Conservation (phyloP, 2,113 vertebrate genomes). For the Lathamus discolor region DNA sequence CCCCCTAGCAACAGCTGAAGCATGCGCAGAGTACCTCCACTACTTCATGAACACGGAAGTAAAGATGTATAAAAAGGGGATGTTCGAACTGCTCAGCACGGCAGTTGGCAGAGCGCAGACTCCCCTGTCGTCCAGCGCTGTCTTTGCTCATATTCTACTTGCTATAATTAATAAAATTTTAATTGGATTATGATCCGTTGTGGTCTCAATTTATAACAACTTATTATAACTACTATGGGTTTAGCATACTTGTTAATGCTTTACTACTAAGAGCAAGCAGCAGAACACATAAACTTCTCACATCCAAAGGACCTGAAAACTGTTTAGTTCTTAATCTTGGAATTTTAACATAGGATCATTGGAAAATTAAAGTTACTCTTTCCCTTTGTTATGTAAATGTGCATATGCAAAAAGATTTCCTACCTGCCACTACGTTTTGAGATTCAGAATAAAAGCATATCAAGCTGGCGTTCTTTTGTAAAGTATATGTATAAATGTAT, state of each 20-base stretch:
- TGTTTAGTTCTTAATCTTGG: not conserved
- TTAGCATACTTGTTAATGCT: not conserved
- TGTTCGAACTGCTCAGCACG: too few relatives aligned
- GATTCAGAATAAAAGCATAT: not conserved
- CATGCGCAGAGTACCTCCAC: too few relatives aligned
- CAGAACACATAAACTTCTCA: not conserved
- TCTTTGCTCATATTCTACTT: too few relatives aligned
- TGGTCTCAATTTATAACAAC: too few relatives aligned
- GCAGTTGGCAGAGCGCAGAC: too few relatives aligned
- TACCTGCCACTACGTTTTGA: not conserved
- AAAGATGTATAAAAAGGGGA: too few relatives aligned
- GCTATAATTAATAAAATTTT: too few relatives aligned
- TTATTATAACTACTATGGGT: not conserved
- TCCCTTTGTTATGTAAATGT: not conserved
- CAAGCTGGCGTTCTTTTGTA: not conserved
- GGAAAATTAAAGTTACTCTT: not conserved
- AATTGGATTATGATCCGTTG: too few relatives aligned
- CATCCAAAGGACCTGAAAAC: not conserved
- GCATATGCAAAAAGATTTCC: not conserved
- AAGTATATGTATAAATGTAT: not conserved
- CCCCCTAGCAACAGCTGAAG: too few relatives aligned
- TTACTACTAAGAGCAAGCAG: not conserved
- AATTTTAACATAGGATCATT: not conserved
- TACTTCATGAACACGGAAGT: too few relatives aligned
- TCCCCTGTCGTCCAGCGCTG: too few relatives aligned